Percentiles rank a stretch among this genome's conserved stretches.
phyloP scores from a whole-genome alignment of 2,797 vertebrate species.

The Ammospiza maritima region DNA sequence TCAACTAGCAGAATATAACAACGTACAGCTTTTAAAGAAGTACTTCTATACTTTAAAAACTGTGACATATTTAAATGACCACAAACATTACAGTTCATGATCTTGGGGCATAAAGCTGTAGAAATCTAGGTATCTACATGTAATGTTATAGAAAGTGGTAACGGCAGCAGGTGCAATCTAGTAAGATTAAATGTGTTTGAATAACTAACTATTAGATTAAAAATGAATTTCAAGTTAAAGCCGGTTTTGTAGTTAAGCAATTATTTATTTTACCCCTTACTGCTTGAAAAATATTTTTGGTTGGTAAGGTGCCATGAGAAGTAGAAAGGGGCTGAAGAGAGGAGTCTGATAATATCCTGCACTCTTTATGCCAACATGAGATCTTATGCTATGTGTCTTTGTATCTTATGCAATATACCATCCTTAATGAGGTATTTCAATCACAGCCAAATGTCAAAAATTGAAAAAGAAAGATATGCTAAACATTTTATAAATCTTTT shows the following conservation, averaged over 20 bases:
- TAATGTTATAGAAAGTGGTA: neutral
- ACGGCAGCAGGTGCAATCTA: neutral
- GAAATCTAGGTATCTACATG: neutral
- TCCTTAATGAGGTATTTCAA: neutral
- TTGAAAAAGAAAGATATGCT: neutral
- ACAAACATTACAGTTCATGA: neutral
- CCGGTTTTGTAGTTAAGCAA: neutral
- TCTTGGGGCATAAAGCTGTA: neutral
- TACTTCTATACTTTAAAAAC: neutral
- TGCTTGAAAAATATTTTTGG: neutral
- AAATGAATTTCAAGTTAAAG: neutral
- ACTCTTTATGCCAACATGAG: neutral
- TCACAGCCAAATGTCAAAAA: neutral
- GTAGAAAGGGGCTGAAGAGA: neutral
- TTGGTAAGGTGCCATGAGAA: neutral
- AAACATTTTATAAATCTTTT: neutral
- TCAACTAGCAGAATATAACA: neutral
- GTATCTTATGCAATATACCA: neutral
- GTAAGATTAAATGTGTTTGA: neutral
- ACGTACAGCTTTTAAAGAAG: neutral
- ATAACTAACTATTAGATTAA: neutral
- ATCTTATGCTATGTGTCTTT: neutral
- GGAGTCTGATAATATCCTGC: neutral
- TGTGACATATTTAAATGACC: neutral
- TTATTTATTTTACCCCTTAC: neutral